Evolutionary conservation across 2,797 vertebrate genomes (phyloP), one percentile per base, ranked within the genome.

Genomic region (Champsocephalus gunnari): DNA sequence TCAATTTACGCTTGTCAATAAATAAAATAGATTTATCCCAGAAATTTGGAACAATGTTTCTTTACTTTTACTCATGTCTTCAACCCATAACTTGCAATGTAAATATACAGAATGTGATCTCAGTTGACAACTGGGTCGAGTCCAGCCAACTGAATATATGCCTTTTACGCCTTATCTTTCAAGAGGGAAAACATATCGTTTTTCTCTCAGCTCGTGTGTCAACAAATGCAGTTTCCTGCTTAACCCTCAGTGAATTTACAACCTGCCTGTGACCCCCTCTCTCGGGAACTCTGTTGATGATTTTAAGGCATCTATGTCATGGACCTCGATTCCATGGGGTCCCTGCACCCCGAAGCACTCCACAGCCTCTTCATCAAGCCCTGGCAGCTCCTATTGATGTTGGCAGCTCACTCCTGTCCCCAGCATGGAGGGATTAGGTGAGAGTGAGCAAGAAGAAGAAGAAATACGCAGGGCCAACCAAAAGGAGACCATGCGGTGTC

Each of bases 321-420:
- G 55, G 60, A 73, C 71, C 87, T 75, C 48, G 21, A 79, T 81
- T 78, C 77, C 80, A 16, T 6, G 21, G 83, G 79, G 77, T 75
- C 75, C 50, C 55, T 73, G 74, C 77, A 77, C 82, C 84, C 87
- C 77, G 34, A 71, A 83, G 82, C 83, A 71, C 72, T 88, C 82
- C 77, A 66, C 80, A 91, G 87, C 67, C 83, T 86, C 86, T 92
- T 85, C 83, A 92, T 92, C 92, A 91, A 84, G 73, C 66, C 71
- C 55, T 77, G 79, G 82, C 86, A 90, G 88, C 73, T 81, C 71
- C 86, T 91, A 82, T 93, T 93, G 91, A 91, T 91, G 86, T 92
- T 93, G 91, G 92, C 87, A 83, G 82, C 84, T 63, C 60, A 12
- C 32, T 70, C 67, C 84, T 66, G 74, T 84, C 83, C 83, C 79